Evolutionary conservation across 2,888 invertebrate genomes (phyloP).

Genomic region (Ashinkailepas kermadecensis): DNA sequence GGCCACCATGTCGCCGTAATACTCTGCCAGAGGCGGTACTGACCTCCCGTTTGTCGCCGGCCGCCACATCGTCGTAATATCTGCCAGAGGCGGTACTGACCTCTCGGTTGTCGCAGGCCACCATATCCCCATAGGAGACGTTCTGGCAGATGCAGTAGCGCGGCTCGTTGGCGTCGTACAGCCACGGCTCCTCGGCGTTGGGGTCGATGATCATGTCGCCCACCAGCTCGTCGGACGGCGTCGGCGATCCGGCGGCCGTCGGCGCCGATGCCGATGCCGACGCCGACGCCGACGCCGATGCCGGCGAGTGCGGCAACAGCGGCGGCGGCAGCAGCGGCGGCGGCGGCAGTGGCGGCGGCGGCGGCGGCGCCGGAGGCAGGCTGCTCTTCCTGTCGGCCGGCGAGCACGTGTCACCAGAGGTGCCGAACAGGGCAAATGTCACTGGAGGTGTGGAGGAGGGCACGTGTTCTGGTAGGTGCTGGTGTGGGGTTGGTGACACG

Average conservation of each 20-base stretch:
- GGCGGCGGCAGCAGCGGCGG: neutral
- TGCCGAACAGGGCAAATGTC: too few relatives aligned
- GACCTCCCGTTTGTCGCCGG: slow-evolving; percentile 95
- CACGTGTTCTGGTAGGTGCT: too few relatives aligned
- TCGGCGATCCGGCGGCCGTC: slow-evolving; percentile 25
- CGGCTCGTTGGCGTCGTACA: slow-evolving; percentile 92
- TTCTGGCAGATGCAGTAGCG: slow-evolving; percentile 94
- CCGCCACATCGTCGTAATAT: slow-evolving; percentile 99
- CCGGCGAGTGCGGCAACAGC: too few relatives aligned
- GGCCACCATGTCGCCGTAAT: slow-evolving; percentile 99
- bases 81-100: slow-evolving; percentile 94
- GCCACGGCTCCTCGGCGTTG: slow-evolving; percentile 50
- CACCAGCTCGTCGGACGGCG: slow-evolving; percentile 29
- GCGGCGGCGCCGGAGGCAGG: neutral
- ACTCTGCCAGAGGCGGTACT: slow-evolving; percentile 95
- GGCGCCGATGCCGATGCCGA: neutral
- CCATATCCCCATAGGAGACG: slow-evolving; percentile 97
- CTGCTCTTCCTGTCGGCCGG: neutral
- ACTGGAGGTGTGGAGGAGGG: too few relatives aligned
- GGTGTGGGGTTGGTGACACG: too few relatives aligned
- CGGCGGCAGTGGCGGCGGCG: neutral
- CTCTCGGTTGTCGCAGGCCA: slow-evolving; percentile 96
- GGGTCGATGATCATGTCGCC: slow-evolving; percentile 31
- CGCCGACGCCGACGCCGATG: neutral
- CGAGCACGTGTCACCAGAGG: too few relatives aligned